phyloP scores from a whole-genome alignment of 2,113 vertebrate genomes.

The Cranoglanis bouderius region DNA sequence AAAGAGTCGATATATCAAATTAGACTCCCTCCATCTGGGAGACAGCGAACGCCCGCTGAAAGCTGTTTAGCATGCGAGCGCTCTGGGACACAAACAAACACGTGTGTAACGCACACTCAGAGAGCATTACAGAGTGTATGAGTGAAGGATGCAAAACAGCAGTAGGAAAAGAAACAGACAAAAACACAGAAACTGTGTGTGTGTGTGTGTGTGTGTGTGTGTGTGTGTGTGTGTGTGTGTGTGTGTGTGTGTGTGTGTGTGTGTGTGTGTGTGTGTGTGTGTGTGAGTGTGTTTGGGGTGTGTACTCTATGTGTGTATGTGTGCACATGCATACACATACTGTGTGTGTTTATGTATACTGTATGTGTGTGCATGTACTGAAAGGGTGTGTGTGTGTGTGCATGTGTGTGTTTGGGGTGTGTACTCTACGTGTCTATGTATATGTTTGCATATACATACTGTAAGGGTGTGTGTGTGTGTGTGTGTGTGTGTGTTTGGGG shows the following conservation, averaged over 20 bases:
- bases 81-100: neutral
- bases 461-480: neutral
- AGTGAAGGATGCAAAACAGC: neutral
- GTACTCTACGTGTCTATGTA: neutral
- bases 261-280: too few species aligned
- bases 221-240: neutral
- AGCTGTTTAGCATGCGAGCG: conserved; percentile 39
- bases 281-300: too few species aligned
- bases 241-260: too few species aligned
- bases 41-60: conserved; percentile 31
- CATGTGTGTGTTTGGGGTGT: neutral
- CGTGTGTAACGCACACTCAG: neutral
- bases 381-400: neutral
- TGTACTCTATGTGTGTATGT: too few species aligned
- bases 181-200: neutral
- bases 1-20: conserved; percentile 51
- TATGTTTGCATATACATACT: neutral
- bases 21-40: conserved; percentile 45
- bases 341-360: neutral
- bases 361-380: neutral
- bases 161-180: neutral
- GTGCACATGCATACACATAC: neutral
- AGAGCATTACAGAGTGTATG: too few species aligned
- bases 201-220: neutral
- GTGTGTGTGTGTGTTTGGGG: too few species aligned